Conservation (phyloP, 2,797 vertebrate species). For the Australoheros facetus region DNA sequence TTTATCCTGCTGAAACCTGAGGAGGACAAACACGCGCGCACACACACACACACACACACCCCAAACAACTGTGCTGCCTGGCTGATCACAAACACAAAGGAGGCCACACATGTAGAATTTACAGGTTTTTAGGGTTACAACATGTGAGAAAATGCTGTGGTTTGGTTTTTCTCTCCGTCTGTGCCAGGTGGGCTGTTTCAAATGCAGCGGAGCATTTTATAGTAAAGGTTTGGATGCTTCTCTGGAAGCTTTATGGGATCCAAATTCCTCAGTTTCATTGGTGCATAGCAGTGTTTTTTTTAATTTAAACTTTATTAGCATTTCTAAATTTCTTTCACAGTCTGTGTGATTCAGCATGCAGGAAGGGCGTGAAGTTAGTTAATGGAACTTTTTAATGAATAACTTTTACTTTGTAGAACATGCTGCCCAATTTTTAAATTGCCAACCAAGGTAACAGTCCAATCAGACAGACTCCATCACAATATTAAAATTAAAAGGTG, state of each 20-base stretch:
- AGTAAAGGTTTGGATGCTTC: background rate
- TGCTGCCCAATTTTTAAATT: background rate
- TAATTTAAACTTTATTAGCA: background rate
- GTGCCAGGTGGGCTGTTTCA: background rate
- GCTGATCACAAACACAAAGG: background rate
- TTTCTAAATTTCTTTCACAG: background rate
- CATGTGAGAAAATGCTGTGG: background rate
- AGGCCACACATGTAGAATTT: constrained; percentile 39
- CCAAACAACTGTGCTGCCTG: constrained; percentile 9
- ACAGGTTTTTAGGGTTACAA: background rate
- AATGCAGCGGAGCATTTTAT: constrained; percentile 3
- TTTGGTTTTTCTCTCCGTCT: constrained; percentile 25
- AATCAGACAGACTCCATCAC: fast-evolving
- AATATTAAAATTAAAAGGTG: no score
- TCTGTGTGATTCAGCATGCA: background rate
- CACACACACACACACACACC: background rate
- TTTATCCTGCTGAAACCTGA: constrained; percentile 50
- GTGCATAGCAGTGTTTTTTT: background rate
- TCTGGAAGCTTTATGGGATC: background rate
- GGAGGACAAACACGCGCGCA: constrained; percentile 2
- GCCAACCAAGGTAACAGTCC: background rate
- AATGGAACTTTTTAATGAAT: no score
- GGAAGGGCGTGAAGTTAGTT: background rate
- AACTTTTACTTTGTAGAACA: background rate
- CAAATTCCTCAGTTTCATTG: constrained; percentile 36